A percentile compares a stretch with the other conserved stretches of the same genome.
Conservation (phyloP, 1,140 invertebrate genomes). For the Scaptodrosophila lebanonensis region DNA sequence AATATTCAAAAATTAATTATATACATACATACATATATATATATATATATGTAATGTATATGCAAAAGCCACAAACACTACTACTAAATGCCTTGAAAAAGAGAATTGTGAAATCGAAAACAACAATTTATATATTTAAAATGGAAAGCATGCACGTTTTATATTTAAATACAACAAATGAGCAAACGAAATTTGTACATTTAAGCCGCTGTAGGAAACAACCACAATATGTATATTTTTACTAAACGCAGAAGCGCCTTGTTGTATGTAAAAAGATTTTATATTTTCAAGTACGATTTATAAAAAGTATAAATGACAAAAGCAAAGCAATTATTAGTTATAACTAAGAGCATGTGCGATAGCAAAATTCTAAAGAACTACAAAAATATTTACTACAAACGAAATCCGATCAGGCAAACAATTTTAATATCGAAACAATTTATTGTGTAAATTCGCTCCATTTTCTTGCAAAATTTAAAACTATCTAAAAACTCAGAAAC, state of each 20-base stretch:
- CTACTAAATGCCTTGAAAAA: no score
- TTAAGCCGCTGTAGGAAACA: slow-evolving; percentile 62
- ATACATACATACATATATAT: slow-evolving; percentile 42
- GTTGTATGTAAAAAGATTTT: slow-evolving; percentile 1
- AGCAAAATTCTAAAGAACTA: slow-evolving; percentile 24
- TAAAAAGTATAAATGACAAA: slow-evolving; percentile 59
- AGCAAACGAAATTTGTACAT: slow-evolving; percentile 14
- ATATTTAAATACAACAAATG: not conserved
- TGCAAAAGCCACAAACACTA: no score
- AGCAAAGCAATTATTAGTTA: slow-evolving; percentile 74
- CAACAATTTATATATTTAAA: no score
- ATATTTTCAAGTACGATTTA: slow-evolving; percentile 69
- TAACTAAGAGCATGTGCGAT: slow-evolving; percentile 64
- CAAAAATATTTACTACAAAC: slow-evolving; percentile 10
- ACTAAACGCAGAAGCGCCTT: slow-evolving; percentile 66
- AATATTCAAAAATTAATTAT: slow-evolving; percentile 45
- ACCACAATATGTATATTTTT: slow-evolving; percentile 74
- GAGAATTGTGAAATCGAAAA: no score
- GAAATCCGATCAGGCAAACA: slow-evolving; percentile 26
- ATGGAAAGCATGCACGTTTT: no score
- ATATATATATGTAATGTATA: no score
- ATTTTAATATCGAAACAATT: slow-evolving; percentile 17
- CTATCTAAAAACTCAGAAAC: slow-evolving; percentile 15
- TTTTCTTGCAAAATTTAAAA: slow-evolving; percentile 20
- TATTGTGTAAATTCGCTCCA: slow-evolving; percentile 6